Base-by-base conservation (phyloP, 2,888 invertebrate species). In the Pachycephus smyrnensis region DNA sequence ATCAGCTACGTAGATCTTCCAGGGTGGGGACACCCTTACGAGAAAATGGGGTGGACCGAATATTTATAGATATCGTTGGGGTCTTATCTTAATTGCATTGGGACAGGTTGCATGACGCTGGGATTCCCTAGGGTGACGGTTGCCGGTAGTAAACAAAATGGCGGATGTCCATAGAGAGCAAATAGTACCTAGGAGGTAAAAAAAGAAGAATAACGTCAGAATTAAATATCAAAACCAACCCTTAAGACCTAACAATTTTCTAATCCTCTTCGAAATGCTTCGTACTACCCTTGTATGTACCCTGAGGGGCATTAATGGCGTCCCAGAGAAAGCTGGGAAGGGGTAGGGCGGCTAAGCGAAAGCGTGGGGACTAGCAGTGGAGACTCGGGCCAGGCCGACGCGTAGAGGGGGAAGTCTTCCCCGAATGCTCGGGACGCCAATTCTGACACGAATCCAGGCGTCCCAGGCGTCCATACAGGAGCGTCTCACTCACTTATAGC, bases 11-110 rank as follows among this genome's bases (percentile, higher is more conserved):
- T 55, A 55, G 9, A 55, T 55, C 55, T 55, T 55, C 9, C 0
- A 55, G 23, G 23, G 55, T 23, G 55, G 23, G 15, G 55, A 23
- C 55, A 55, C 55, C 55, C 55, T 55, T 55, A 23, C 55, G 55
- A 55, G 55, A 55, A 23, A 55, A 55, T 55, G 2, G 9, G 73
- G 69, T n/a, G 69, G 36, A 36, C 31, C 69, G 69, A 73, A 88
- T 86, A 85, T 84, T 84, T 86, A 87, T 85, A 87, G 87, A 88
- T 85, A 87, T 84, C 82, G 82, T 75, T 74, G 79, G 78, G 76
- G 82, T 55, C 87, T 88, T 88, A 88, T 89, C 88, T 88, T 88
- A 88, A 88, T 88, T 87, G 84, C 86, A 82, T 85, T 86, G 84
- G 81, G 83, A 85, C 84, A 79, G 79, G 80, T 85, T 77, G 81